These are phyloP conservation scores for Drosophila miranda DNA, from an alignment of 1,140 invertebrate genomes.

Conservation along the genomic window DNA sequence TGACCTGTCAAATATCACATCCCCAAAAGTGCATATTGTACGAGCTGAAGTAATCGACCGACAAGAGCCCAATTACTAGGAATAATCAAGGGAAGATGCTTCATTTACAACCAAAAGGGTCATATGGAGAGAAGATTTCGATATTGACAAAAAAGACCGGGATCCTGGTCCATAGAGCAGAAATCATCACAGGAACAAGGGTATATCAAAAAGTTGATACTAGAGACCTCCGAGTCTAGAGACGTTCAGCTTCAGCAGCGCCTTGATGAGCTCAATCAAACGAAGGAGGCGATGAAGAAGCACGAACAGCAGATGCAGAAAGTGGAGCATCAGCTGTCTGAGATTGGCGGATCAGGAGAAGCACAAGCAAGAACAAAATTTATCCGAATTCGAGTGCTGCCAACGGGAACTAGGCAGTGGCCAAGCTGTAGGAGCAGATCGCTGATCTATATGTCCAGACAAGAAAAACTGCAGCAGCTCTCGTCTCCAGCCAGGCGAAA, in stretches of 20 bases:
- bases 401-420: conserved; percentile 13
- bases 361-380: conserved; percentile 4
- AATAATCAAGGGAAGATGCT: too few species aligned
- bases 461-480: not conserved
- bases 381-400: conserved; percentile 12
- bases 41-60: too few species aligned
- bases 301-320: conserved; percentile 56
- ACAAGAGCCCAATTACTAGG: too few species aligned
- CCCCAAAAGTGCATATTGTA: too few species aligned
- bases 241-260: conserved; percentile 29
- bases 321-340: conserved; percentile 42
- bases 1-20: too few species aligned
- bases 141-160: too few species aligned
- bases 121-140: too few species aligned
- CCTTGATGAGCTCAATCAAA: not conserved
- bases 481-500: too few species aligned
- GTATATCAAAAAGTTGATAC: too few species aligned
- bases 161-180: too few species aligned
- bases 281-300: conserved; percentile 21
- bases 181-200: too few species aligned
- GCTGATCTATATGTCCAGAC: conserved; percentile 6
- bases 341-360: conserved; percentile 7
- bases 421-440: conserved; percentile 30
- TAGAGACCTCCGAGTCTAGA: not conserved
- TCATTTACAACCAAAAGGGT: too few species aligned